Base-by-base conservation (phyloP, 1,140 invertebrate species). In the Hycleus phaleratus region DNA sequence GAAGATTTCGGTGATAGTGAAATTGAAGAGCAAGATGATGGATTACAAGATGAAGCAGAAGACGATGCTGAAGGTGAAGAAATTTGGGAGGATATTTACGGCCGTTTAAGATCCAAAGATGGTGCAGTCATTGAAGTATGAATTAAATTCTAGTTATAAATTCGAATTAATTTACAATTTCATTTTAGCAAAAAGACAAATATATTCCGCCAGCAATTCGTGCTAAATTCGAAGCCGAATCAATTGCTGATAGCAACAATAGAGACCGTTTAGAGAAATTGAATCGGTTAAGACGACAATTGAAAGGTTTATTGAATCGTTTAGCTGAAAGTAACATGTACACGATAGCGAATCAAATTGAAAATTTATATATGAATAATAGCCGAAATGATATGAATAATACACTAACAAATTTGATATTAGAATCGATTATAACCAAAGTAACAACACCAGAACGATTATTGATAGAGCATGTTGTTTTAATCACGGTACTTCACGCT, bases 11-110 rank as follows among this genome's bases (percentile, higher is more conserved):
- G 59, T 43, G 48, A 55, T 32, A 42, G 45, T 42, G 49, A 40
- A 58, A 47, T 50, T 45, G 47, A 59, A 18, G 40, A 51, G 10
- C 40, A 11, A 42, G 3, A 5, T 39, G 38, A 39, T 10, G 38
- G 10, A 4, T 10, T 57, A 45, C 59, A 64, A 63, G 61, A 58
- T 55, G 63, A 60, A n/a, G 65, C 55, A 46, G 60, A 61, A 60
- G 60, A 38, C 64, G 46, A 64, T 44, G 60, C 67, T 3, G 63
- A 74, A 26, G 26, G 60, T 75, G 52, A 64, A 46, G 65, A 62
- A 68, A 70, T 75, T 26, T 92, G 88, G 82, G 93, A 97, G 80
- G 94, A 97, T 77, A 97, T 97, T 71, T 97, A 97, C 79, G 94
- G 94, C 2, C 78, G 93, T 60, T 80, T 87, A 61, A 79, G 88